Evolutionary conservation across 2,113 vertebrate species (phyloP), one percentile per base, ranked within the genome.

Genomic region (Paratilapia polleni): DNA sequence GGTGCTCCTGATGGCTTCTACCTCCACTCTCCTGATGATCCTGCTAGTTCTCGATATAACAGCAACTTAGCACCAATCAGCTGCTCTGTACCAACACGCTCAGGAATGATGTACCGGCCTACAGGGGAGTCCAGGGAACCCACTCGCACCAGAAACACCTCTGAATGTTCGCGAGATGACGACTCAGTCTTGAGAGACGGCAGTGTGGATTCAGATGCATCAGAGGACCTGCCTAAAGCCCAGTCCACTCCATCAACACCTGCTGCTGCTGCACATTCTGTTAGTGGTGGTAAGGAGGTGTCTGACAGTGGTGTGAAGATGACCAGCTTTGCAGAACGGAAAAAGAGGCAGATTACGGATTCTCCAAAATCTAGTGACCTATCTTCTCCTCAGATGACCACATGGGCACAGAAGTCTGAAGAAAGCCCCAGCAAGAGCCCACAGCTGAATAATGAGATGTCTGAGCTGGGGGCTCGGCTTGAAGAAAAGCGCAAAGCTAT

Each of bases 401-500:
- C 92, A 22, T 84, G 94, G 94, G 82, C 94, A 22, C 91, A 96
- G 74, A 96, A 95, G 83, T 88, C 94, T 2, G 96, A 97, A 15
- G 96, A 97, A 77, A 96, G 96, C 2, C 96, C 96, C 15, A 94
- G 90, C 85, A 96, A 96, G 78, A 96, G 94, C 89, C 96, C 96
- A 4, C 94, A 96, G 22, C 95, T 97, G 47, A 97, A 90, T 78
- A 97, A 96, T 0, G 98, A 99, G 80, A 97, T 98, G 97, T 94
- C 91, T 0, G 96, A 98, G 80, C 92, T 99, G 4, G 97, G 97
- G 0, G 96, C 91, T 0, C 95, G 98, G 0, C 90, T 99, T 61
- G 97, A 98, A 87, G 98, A 98, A 86, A 98, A 98, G 10, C 95
- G 98, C 0, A 95, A 95, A 14, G 98, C 98, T 59, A 99, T 99